Conservation (phyloP, 1,140 invertebrate genomes). For the Eumeta japonica region DNA sequence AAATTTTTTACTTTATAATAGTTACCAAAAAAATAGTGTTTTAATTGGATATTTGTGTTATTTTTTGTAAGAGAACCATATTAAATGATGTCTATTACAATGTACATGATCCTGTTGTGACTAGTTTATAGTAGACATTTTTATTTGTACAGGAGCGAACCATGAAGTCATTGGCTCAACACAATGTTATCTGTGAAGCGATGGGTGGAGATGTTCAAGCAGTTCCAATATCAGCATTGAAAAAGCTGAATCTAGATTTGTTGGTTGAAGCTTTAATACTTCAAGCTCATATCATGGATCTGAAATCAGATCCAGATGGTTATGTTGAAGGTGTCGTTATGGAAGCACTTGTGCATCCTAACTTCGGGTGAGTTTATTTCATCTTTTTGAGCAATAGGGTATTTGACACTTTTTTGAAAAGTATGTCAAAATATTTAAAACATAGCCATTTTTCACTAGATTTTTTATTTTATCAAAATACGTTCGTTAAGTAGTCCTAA, state of each 20-base stretch:
- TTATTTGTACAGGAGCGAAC: conserved; percentile 64
- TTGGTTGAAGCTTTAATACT: conserved; percentile 83
- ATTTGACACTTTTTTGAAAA: no score
- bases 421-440: no score
- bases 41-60: background rate
- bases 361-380: conserved; percentile 61
- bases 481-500: no score
- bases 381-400: background rate
- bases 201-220: conserved; percentile 91
- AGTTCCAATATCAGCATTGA: conserved; percentile 88
- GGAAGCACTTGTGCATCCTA: conserved; percentile 76
- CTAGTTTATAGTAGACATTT: conserved; percentile 3
- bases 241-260: conserved; percentile 74
- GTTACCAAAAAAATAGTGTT: background rate
- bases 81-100: background rate
- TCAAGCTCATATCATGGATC: conserved; percentile 86
- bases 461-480: conserved; percentile 74
- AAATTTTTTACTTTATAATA: conserved; percentile 4
- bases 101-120: background rate
- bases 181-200: conserved; percentile 84
- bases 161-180: conserved; percentile 70
- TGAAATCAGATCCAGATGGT: conserved; percentile 80
- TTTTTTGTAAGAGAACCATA: background rate
- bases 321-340: conserved; percentile 87
- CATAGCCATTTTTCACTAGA: no score